Conservation (phyloP, 2,113 vertebrate genomes). For the Solea senegalensis region DNA sequence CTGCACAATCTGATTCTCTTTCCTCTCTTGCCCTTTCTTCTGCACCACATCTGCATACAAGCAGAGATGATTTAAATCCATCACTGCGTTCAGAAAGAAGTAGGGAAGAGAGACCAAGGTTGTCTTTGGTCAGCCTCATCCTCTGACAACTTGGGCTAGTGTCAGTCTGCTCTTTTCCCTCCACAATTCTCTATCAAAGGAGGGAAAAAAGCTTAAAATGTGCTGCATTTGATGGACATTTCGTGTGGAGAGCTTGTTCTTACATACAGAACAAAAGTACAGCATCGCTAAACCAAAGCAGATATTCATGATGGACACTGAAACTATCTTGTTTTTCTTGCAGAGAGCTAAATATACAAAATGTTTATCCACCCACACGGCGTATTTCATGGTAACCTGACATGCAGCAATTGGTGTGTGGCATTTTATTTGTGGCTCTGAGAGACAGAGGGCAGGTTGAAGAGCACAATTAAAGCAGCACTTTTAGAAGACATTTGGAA, state of each 20-base stretch:
- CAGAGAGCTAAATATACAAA: conserved; percentile 29
- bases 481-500: conserved; percentile 40
- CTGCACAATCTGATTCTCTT: neutral
- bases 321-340: conserved; percentile 5
- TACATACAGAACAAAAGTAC: neutral
- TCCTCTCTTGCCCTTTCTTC: neutral
- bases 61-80: conserved; percentile 4
- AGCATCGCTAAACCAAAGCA: neutral
- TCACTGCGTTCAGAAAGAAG: conserved; percentile 19
- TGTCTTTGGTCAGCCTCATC: conserved; percentile 32
- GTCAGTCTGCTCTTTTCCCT: conserved; percentile 19
- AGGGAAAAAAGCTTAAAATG: conserved; percentile 19
- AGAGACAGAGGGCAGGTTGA: conserved; percentile 45
- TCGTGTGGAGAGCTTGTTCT: neutral
- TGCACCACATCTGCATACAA: neutral
- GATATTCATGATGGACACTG: conserved; percentile 7
- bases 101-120: neutral
- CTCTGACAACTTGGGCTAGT: neutral
- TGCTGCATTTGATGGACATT: conserved; percentile 10
- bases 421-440: conserved; percentile 49
- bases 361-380: conserved; percentile 49
- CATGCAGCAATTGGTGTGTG: conserved; percentile 44
- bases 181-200: conserved; percentile 4
- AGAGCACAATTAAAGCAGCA: conserved; percentile 55
- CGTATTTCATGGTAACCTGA: conserved; percentile 34